Evolutionary conservation across 2,797 vertebrate genomes (phyloP).

Genomic region (Salarias fasciatus): DNA sequence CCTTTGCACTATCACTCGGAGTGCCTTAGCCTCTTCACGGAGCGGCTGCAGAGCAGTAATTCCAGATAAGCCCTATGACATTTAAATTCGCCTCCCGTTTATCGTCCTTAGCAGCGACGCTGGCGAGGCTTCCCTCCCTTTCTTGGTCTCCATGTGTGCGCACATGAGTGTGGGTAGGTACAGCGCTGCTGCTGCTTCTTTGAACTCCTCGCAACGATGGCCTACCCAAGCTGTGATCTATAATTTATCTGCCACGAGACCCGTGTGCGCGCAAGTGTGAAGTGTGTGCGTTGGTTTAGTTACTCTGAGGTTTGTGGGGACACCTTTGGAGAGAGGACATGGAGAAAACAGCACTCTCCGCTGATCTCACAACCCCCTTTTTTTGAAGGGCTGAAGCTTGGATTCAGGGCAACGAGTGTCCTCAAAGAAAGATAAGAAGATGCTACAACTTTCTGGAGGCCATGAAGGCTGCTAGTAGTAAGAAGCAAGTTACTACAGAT

Average conservation of each 20-base stretch:
- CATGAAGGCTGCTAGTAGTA: too few species aligned
- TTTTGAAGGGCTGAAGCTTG: too few species aligned
- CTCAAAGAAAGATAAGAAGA: too few species aligned
- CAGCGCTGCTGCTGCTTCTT: slow-evolving; percentile 6
- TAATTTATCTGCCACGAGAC: slow-evolving; percentile 59
- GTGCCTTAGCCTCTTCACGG: too few species aligned
- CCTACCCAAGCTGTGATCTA: slow-evolving; percentile 59
- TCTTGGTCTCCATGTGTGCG: slow-evolving; percentile 1
- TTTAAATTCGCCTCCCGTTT: slow-evolving; percentile 3
- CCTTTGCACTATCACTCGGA: neutral
- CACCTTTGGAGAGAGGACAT: too few species aligned
- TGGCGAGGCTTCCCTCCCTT: neutral
- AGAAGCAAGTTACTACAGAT: too few species aligned
- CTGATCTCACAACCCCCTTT: too few species aligned
- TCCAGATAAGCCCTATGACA: neutral
- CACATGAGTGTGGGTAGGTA: slow-evolving; percentile 8
- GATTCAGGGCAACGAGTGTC: too few species aligned
- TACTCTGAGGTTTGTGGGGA: too few species aligned
- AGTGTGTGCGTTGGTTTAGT: neutral
- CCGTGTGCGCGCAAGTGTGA: slow-evolving; percentile 20
- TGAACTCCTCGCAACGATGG: slow-evolving; percentile 54
- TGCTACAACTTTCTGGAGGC: too few species aligned
- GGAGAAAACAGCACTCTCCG: too few species aligned
- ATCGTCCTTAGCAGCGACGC: neutral
- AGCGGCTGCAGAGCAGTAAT: slow-evolving; percentile 4